Percentiles rank a stretch among this genome's conserved stretches.
phyloP scores from a whole-genome alignment of 2,113 vertebrate species.

The Neogobius melanostomus region DNA sequence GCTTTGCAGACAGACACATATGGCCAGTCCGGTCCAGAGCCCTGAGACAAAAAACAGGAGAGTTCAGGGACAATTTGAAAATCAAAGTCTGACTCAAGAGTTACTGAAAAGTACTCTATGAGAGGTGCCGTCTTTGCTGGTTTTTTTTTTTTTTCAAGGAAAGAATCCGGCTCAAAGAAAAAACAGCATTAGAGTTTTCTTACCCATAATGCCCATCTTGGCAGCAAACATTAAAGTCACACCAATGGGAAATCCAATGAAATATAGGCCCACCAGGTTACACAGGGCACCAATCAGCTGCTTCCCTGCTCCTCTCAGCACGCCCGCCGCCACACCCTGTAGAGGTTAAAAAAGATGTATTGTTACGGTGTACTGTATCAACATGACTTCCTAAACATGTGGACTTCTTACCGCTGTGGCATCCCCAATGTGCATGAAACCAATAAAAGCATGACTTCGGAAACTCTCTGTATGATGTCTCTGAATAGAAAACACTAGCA shows the following conservation, averaged over 20 bases:
- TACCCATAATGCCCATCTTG: constrained; percentile 81
- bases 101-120: too few species aligned
- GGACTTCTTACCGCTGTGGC: constrained; percentile 62
- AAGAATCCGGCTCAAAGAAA: not conserved
- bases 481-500: not conserved
- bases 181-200: constrained; percentile 9
- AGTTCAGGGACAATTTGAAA: not conserved
- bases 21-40: constrained; percentile 84
- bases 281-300: constrained; percentile 84
- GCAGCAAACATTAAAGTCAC: constrained; percentile 82
- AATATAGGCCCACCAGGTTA: constrained; percentile 79
- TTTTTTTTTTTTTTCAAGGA: too few species aligned
- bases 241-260: constrained; percentile 80
- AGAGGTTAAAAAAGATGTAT: not conserved
- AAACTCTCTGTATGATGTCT: constrained; percentile 39
- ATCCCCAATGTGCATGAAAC: constrained; percentile 66
- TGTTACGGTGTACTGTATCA: not conserved
- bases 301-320: constrained; percentile 84
- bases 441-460: constrained; percentile 66
- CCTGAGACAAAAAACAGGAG: constrained; percentile 68
- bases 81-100: too few species aligned
- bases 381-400: not conserved
- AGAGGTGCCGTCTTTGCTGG: too few species aligned
- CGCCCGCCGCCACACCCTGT: constrained; percentile 77
- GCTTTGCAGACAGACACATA: constrained; percentile 76